Percentiles rank a stretch among this genome's conserved stretches.
phyloP scores from a whole-genome alignment of 2,113 vertebrate genomes.

The Haemorhous mexicanus region DNA sequence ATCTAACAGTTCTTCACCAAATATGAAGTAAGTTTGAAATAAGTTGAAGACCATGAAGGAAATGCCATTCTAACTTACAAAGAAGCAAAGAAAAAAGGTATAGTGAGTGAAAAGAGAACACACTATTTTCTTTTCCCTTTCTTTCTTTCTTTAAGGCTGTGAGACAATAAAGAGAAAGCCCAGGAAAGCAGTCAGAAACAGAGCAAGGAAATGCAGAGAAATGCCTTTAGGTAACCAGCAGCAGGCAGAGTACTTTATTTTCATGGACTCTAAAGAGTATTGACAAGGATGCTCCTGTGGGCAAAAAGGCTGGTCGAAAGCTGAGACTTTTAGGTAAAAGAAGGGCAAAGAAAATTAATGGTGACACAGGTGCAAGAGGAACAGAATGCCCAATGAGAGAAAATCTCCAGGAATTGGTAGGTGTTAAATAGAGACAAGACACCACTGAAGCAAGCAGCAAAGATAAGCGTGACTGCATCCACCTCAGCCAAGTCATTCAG shows the following conservation, averaged over 20 bases:
- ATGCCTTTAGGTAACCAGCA: conserved; percentile 34
- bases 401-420: background rate
- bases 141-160: background rate
- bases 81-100: background rate
- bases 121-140: background rate
- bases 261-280: background rate
- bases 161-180: background rate
- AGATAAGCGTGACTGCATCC: background rate
- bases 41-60: background rate
- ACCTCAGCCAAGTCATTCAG: background rate
- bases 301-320: background rate
- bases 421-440: background rate
- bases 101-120: background rate
- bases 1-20: background rate
- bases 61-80: background rate
- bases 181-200: background rate
- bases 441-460: background rate
- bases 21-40: background rate
- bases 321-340: background rate
- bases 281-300: conserved; percentile 31
- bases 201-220: background rate
- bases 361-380: background rate
- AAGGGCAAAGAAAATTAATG: conserved; percentile 1
- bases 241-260: conserved; percentile 24
- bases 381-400: background rate